Evolutionary conservation across 2,797 vertebrate genomes (phyloP).

Genomic region (Phataginus tetradactyla): DNA sequence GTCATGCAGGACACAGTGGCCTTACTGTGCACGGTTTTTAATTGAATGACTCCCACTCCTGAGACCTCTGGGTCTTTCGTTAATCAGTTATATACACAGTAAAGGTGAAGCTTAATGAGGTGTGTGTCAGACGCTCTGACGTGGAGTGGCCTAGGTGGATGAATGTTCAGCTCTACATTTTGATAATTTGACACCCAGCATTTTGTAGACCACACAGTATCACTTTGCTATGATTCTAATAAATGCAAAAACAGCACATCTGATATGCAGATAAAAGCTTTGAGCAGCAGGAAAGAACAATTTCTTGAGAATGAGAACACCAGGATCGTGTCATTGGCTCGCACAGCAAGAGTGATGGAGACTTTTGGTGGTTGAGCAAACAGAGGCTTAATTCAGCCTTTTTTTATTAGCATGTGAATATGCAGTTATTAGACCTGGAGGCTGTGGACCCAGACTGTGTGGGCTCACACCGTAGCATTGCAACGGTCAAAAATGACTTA

Average conservation of each 20-base stretch:
- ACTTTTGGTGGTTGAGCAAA: accelerated
- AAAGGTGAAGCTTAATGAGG: neutral
- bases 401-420: too few species aligned
- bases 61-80: neutral
- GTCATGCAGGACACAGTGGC: neutral
- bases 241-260: neutral
- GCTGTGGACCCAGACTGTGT: neutral
- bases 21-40: neutral
- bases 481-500: accelerated
- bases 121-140: neutral
- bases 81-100: neutral
- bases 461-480: accelerated
- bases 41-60: neutral
- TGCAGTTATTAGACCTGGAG: neutral
- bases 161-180: neutral
- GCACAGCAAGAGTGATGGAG: neutral
- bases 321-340: neutral
- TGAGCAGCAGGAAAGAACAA: neutral
- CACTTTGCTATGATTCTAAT: neutral
- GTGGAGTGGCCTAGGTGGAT: neutral
- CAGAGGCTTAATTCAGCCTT: too few species aligned
- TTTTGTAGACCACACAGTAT: neutral
- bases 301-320: neutral
- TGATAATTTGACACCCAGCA: neutral
- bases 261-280: neutral